Evolutionary conservation across 2,797 vertebrate species (phyloP).

Genomic region (Vireo griseus): DNA sequence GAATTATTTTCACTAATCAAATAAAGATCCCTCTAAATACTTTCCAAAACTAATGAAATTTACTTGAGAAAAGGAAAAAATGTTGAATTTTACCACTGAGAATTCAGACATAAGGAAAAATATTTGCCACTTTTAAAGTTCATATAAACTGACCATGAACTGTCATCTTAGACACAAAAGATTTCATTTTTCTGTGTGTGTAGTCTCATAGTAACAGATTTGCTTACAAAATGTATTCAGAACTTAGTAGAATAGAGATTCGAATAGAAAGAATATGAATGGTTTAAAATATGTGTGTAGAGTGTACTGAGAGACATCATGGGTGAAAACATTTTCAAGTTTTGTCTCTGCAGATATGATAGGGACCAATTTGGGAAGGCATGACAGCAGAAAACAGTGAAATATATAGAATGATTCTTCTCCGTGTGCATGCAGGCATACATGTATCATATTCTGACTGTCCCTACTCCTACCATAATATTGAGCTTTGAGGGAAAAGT

Average conservation of each 20-base stretch:
- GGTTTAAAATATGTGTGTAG: not conserved
- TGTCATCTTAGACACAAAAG: not conserved
- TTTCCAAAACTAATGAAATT: not conserved
- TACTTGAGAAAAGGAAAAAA: not conserved
- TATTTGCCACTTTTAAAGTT: not conserved
- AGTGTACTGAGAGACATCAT: not conserved
- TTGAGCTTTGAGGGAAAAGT: not conserved
- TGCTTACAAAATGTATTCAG: not conserved
- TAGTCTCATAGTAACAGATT: not conserved
- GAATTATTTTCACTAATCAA: not conserved
- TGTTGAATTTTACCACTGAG: not conserved
- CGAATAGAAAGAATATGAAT: not conserved
- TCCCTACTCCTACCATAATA: not conserved
- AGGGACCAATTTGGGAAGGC: not conserved
- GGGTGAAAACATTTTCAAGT: not conserved
- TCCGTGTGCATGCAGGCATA: not conserved
- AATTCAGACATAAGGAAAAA: not conserved
- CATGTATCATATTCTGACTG: not conserved
- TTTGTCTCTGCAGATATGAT: not conserved
- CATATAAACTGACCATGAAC: not conserved
- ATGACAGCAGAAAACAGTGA: not conserved
- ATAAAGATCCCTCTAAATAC: not conserved
- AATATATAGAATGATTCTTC: not conserved
- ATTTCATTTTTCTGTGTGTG: not conserved
- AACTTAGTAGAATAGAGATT: not conserved